These are phyloP conservation scores for Melanostoma scalare DNA, from an alignment of 2,888 invertebrate genomes.

Conservation along the genomic window DNA sequence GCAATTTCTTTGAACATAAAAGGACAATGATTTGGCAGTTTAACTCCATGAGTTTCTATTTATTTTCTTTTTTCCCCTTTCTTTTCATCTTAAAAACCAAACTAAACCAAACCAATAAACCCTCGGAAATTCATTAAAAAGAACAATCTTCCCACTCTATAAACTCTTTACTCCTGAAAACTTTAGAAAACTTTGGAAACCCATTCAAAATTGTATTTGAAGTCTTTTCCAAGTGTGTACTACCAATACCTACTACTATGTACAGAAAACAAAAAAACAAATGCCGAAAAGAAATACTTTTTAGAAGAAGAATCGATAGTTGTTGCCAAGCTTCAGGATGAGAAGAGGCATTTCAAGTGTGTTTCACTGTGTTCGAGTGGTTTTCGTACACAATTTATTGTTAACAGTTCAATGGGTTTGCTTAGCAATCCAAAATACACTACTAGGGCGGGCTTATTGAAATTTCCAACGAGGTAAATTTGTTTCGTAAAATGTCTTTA, in stretches of 20 bases:
- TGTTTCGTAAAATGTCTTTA: conserved; percentile 35
- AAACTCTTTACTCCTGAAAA: conserved; percentile 20
- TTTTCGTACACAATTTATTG: conserved; percentile 58
- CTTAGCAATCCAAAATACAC: conserved; percentile 46
- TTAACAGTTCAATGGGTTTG: conserved; percentile 63
- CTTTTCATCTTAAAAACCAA: neutral
- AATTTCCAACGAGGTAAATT: conserved; percentile 35
- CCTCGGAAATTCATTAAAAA: conserved; percentile 24
- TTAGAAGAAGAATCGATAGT: conserved; percentile 33
- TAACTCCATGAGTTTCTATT: too few species aligned
- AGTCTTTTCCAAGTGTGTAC: conserved; percentile 35
- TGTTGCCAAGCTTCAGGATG: conserved; percentile 22
- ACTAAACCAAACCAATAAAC: conserved; percentile 15
- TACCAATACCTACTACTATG: conserved; percentile 8
- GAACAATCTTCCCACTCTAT: neutral
- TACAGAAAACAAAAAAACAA: conserved; percentile 45
- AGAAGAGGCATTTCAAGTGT: conserved; percentile 35
- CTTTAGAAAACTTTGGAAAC: conserved; percentile 25
- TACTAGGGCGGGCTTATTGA: conserved; percentile 37
- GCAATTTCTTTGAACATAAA: too few species aligned
- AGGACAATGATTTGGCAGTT: too few species aligned
- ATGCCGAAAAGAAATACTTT: conserved; percentile 7
- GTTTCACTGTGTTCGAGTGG: conserved; percentile 46
- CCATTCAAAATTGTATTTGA: conserved; percentile 42
- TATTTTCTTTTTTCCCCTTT: too few species aligned